These are phyloP conservation scores for Cynoglossus semilaevis DNA, from an alignment of 2,113 vertebrate species.

Conservation along the genomic window DNA sequence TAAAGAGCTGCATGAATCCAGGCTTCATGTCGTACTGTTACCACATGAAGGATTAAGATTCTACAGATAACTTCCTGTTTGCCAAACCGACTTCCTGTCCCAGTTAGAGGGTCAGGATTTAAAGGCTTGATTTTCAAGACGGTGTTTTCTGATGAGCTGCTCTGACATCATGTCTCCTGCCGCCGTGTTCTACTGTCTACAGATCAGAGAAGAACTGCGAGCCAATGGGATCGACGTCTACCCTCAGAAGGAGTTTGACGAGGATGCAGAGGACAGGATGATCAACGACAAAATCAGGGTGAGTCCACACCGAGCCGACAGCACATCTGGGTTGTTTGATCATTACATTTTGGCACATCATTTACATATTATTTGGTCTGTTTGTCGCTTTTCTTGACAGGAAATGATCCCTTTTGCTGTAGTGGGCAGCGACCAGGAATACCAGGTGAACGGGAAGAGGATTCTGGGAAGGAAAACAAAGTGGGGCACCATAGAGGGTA, in stretches of 20 bases:
- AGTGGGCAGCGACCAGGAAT: slow-evolving; percentile 97
- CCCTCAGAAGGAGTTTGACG: slow-evolving; percentile 96
- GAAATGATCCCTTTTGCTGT: slow-evolving; percentile 98
- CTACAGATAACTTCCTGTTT: slow-evolving; percentile 6
- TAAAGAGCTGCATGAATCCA: too few relatives aligned
- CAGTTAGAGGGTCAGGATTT: not conserved
- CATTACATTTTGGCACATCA: not conserved
- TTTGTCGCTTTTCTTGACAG: slow-evolving; percentile 61
- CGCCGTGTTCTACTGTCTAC: slow-evolving; percentile 15
- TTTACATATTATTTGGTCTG: not conserved
- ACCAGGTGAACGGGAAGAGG: slow-evolving; percentile 94
- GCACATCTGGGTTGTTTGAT: too few relatives aligned
- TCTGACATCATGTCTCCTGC: slow-evolving; percentile 1
- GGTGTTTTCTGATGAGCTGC: not conserved
- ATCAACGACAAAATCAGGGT: slow-evolving; percentile 97
- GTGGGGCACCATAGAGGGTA: slow-evolving; percentile 98
- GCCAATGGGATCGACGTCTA: slow-evolving; percentile 93
- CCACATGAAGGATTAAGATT: slow-evolving; percentile 8
- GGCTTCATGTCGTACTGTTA: too few relatives aligned
- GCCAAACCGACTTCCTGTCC: not conserved
- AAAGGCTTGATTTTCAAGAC: not conserved
- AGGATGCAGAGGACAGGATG: slow-evolving; percentile 89
- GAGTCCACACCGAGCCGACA: slow-evolving; percentile 36
- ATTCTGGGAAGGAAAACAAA: slow-evolving; percentile 96
- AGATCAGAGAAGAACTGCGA: slow-evolving; percentile 92